Evolutionary conservation across 2,113 vertebrate genomes (phyloP), one percentile per base, ranked within the genome.

Genomic region (Python bivittatus): DNA sequence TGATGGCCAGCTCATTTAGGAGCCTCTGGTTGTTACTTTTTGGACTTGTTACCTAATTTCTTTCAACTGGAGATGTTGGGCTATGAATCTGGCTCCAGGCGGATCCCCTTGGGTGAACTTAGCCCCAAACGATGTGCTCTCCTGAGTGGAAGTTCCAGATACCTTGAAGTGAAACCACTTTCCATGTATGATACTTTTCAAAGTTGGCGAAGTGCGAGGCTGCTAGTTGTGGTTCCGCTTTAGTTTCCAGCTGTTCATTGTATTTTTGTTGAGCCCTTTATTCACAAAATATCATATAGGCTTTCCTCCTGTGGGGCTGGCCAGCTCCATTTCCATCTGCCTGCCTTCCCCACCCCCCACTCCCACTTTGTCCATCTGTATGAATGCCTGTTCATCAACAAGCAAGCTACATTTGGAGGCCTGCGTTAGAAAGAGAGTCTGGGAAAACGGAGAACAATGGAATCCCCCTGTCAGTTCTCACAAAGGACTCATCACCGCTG

Each of bases 391-490:
- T 94, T 95, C 93, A 94, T 91, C 95, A 97, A 94, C 90, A 95
- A 83, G 17, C 56, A 10, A 72, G n/a, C 12, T 95, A 53, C 93
- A 92, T 94, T 88, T 56, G 94, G 44, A 79, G 86, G n/a, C 90
- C 87, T 92, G 22, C 79, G 91, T 94, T 94, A 95, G 92, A 44
- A 57, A 91, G 27, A 0, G 0, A 92, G 90, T 94, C 94, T 96
- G 95, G 94, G 95, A 96, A 96, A 96, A 94, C 9, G 61, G 83
- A 86, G 93, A 96, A 96, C 95, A 96, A 96, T 92, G 53, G 91
- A 89, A 95, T 92, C 93, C 95, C 95, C 94, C 95, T 96, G 93
- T 95, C 93, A 93, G 88, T 87, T 95, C 85, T 60, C 92, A 96
- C 89, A 96, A 96, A 96, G 88, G 92, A 0, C 84, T 88, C 88